Evolutionary conservation across 2,113 vertebrate species (phyloP), one percentile per base, ranked within the genome.

Genomic region (Nothocercus nigrocapillus): DNA sequence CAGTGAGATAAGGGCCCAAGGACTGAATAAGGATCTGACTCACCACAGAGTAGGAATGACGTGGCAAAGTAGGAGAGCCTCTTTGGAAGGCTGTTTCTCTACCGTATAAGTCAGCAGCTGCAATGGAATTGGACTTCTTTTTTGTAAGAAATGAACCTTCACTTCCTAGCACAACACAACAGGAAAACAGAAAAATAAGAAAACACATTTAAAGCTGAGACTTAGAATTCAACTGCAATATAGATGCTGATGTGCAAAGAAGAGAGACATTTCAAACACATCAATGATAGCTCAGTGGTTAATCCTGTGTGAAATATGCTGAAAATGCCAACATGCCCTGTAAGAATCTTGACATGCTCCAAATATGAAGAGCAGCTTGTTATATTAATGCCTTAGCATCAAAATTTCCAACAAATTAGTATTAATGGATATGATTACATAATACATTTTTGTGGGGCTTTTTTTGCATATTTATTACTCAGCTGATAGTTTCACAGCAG

Each of bases 11-110:
- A 85, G 34, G 93, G 28, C 19, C 13, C 40, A 24, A 34, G 62
- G 42, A 45, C 40, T 25, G 19, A 89, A 13, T 58, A 72, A 38
- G 17, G 61, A 58, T 61, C 56, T 82, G 54, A 94, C 97, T 96
- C 79, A 99, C 99, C 98, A 99, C 97, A 30, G 98, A 98, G 68
- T 92, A 98, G 76, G 97, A 97, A 80, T 98, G 98, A 54, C 98
- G 98, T 18, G 85, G 93, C 36, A 97, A 89, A 84, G 94, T 92
- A 68, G 97, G 94, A 79, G 97, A 98, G 81, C 66, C 69, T 67
- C 64, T 96, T 20, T 96, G 97, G 51, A 89, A 87, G 16, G 79
- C 70, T 34, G 64, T 49, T n/a, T 97, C 98, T 21, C 84, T 98
- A 90, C 27, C 63, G 25, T 93, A 93, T 82, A 98, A 91, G 69